phyloP scores from a whole-genome alignment of 2,113 vertebrate species.

The Brachyistius frenatus region DNA sequence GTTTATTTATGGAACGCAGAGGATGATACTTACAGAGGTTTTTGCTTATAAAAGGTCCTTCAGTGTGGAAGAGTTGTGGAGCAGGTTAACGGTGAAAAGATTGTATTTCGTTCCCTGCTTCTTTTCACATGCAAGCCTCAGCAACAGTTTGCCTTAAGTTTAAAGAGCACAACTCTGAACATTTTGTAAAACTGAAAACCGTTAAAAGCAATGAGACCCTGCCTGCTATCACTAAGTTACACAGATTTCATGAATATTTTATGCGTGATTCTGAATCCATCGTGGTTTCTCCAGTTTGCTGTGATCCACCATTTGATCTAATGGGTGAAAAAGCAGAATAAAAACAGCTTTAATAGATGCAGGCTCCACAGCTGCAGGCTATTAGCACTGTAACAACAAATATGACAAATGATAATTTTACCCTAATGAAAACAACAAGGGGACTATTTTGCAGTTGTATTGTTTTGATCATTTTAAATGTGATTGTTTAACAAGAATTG shows the following conservation, averaged over 20 bases:
- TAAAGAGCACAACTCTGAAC: too few species aligned
- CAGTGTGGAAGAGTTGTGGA: neutral
- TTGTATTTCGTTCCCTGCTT: neutral
- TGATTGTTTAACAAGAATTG: neutral
- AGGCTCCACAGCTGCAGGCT: constrained; percentile 32
- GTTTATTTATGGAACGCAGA: constrained; percentile 38
- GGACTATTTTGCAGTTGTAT: neutral
- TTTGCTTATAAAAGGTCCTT: constrained; percentile 4
- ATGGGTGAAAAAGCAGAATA: constrained; percentile 44
- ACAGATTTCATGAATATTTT: constrained; percentile 12
- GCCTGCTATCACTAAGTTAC: constrained; percentile 3
- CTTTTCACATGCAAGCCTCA: neutral
- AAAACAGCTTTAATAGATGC: constrained; percentile 26
- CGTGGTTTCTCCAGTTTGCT: constrained; percentile 13
- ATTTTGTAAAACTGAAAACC: neutral
- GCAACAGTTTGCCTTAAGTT: neutral
- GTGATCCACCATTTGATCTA: constrained; percentile 25
- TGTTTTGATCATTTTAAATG: neutral
- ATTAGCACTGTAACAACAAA: constrained; percentile 15
- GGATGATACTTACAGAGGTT: neutral
- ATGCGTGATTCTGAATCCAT: constrained; percentile 7
- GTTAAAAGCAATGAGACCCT: neutral
- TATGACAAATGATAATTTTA: constrained; percentile 13
- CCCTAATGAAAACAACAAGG: constrained; percentile 9
- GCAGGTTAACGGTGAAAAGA: neutral